Percentiles rank a stretch among this genome's conserved stretches.
These are phyloP conservation scores for Muschampia plurimacula DNA, from an alignment of 2,888 invertebrate species.

Conservation along the genomic window DNA sequence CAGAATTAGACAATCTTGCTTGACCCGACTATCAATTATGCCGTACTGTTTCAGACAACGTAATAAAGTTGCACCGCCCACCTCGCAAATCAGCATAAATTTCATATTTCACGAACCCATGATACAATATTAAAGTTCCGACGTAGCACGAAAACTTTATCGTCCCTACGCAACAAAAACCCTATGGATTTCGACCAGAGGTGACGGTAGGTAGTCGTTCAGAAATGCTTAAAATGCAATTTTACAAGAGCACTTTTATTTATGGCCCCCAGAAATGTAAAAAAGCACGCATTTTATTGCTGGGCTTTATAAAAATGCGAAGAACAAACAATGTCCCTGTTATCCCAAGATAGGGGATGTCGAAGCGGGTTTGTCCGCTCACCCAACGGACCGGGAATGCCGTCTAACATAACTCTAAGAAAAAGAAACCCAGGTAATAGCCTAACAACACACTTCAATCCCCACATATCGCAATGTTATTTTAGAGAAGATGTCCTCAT, in stretches of 20 bases:
- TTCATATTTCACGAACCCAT: constrained; percentile 35
- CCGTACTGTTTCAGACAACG: constrained; percentile 31
- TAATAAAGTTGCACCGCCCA: constrained; percentile 36
- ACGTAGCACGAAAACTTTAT: constrained; percentile 66
- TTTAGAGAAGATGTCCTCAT: background rate
- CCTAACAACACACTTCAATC: constrained; percentile 32
- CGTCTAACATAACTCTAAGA: constrained; percentile 57
- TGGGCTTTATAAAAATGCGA: constrained; percentile 79
- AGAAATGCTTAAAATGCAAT: constrained; percentile 85
- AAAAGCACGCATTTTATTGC: constrained; percentile 82
- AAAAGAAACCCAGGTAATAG: constrained; percentile 57
- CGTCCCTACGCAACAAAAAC: constrained; percentile 54
- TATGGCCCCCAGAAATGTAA: constrained; percentile 82
- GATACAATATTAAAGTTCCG: constrained; percentile 51
- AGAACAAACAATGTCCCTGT: constrained; percentile 81
- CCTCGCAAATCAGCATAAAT: constrained; percentile 38
- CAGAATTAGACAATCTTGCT: constrained; percentile 41
- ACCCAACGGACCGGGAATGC: constrained; percentile 57
- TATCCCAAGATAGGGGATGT: constrained; percentile 75
- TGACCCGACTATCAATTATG: constrained; percentile 51
- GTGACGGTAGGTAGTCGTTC: constrained; percentile 69
- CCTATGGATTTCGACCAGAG: constrained; percentile 62
- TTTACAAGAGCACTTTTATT: constrained; percentile 80
- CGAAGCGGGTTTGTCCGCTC: constrained; percentile 70
- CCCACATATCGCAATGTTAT: background rate